Percentiles rank a stretch among this genome's conserved stretches.
phyloP scores from a whole-genome alignment of 2,888 invertebrate genomes.

The Melieria crassipennis region DNA sequence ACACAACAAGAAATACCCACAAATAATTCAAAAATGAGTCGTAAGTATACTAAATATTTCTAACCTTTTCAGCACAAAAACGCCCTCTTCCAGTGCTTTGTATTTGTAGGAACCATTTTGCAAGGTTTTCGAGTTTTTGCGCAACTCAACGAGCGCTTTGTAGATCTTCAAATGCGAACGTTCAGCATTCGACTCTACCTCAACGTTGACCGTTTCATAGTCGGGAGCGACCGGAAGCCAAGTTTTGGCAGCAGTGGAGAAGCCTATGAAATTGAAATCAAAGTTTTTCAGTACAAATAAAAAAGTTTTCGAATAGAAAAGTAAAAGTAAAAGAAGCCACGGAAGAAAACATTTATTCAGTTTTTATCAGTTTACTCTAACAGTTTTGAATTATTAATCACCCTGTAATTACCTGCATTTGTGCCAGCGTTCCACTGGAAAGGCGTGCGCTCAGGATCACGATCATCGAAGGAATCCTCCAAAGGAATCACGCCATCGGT shows the following conservation, averaged over 20 bases:
- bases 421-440: slow-evolving; percentile 69
- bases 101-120: slow-evolving; percentile 55
- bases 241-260: slow-evolving; percentile 55
- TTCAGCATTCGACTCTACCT: slow-evolving; percentile 61
- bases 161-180: slow-evolving; percentile 72
- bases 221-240: slow-evolving; percentile 68
- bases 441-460: slow-evolving; percentile 71
- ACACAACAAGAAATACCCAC: not conserved
- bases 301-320: not conserved
- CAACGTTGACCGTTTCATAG: slow-evolving; percentile 71
- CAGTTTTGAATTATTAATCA: not conserved
- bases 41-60: not conserved
- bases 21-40: too few species aligned
- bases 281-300: slow-evolving; percentile 34
- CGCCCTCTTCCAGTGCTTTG: slow-evolving; percentile 49
- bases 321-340: not conserved
- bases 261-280: slow-evolving; percentile 53
- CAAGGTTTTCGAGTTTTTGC: slow-evolving; percentile 51
- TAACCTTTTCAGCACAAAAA: slow-evolving; percentile 58
- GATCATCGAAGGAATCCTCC: slow-evolving; percentile 68
- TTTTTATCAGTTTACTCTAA: not conserved
- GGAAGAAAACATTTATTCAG: not conserved
- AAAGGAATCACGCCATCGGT: slow-evolving; percentile 68
- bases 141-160: slow-evolving; percentile 67
- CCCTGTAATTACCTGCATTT: slow-evolving; percentile 50